phyloP scores from a whole-genome alignment of 2,113 vertebrate genomes.

The Psettodes erumei region DNA sequence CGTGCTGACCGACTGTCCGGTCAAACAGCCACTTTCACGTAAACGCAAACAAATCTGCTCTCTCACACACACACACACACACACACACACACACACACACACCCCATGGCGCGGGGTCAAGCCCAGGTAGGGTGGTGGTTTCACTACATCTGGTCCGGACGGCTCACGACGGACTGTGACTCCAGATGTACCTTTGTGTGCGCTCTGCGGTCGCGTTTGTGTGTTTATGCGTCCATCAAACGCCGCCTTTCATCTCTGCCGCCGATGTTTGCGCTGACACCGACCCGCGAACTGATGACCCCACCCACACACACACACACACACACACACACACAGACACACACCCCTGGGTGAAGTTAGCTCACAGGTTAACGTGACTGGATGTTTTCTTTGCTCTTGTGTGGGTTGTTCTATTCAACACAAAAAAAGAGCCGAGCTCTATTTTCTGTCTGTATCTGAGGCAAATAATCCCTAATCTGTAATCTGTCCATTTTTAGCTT shows the following conservation, averaged over 20 bases:
- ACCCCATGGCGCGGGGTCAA: conserved; percentile 34
- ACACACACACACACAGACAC: too few relatives aligned
- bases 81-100: conserved; percentile 55
- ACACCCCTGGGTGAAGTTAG: too few relatives aligned
- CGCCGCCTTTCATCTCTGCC: conserved; percentile 48
- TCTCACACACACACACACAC: conserved; percentile 31
- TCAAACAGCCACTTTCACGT: too few relatives aligned
- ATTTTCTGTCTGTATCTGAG: too few relatives aligned
- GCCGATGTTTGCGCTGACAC: conserved; percentile 31
- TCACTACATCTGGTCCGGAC: too few relatives aligned
- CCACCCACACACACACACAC: too few relatives aligned
- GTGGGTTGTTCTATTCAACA: too few relatives aligned
- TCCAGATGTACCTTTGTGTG: conserved; percentile 40
- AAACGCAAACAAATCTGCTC: too few relatives aligned
- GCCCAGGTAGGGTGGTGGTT: conserved; percentile 11
- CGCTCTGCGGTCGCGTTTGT: neutral
- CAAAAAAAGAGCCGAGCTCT: too few relatives aligned
- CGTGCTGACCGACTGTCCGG: too few relatives aligned
- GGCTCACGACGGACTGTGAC: too few relatives aligned
- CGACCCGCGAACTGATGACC: conserved; percentile 23
- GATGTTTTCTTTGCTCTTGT: neutral
- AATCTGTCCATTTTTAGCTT: conserved; percentile 15
- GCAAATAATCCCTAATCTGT: too few relatives aligned
- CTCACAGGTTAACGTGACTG: neutral
- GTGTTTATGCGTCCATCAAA: conserved; percentile 8